These are phyloP conservation scores for Lycia hirtaria DNA, from an alignment of 2,888 invertebrate species.

Conservation along the genomic window DNA sequence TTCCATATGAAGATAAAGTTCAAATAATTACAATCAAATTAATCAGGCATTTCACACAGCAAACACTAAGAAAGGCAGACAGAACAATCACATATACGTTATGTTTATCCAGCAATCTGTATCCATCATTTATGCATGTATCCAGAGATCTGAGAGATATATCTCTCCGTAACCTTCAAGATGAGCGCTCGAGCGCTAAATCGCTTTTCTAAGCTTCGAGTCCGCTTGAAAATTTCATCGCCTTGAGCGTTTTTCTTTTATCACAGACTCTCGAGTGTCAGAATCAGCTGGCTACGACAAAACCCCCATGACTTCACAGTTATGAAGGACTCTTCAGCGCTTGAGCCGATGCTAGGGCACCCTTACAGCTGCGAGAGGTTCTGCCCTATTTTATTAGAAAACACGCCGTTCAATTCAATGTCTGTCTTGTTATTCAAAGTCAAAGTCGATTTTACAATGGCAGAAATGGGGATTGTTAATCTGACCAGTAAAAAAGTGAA, in stretches of 20 bases:
- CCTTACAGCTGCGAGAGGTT: slow-evolving; percentile 49
- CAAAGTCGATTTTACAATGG: slow-evolving; percentile 41
- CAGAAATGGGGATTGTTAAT: slow-evolving; percentile 41
- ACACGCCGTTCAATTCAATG: slow-evolving; percentile 34
- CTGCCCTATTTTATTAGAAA: slow-evolving; percentile 65
- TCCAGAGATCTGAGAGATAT: background rate
- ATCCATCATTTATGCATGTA: background rate
- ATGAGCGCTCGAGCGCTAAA: slow-evolving; percentile 8
- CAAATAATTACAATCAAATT: background rate
- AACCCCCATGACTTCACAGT: slow-evolving; percentile 61
- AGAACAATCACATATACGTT: too few relatives aligned
- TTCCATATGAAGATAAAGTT: too few relatives aligned
- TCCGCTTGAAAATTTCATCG: slow-evolving; percentile 25
- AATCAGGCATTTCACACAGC: background rate
- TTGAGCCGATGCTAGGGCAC: slow-evolving; percentile 40
- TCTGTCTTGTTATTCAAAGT: slow-evolving; percentile 36
- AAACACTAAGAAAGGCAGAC: background rate
- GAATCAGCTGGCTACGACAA: slow-evolving; percentile 44
- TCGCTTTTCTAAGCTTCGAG: slow-evolving; percentile 11
- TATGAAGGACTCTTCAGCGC: slow-evolving; percentile 54
- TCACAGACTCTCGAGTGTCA: slow-evolving; percentile 40
- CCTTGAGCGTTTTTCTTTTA: slow-evolving; percentile 29
- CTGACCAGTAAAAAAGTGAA: slow-evolving; percentile 31
- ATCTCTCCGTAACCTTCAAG: slow-evolving; percentile 1
- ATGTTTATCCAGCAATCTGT: background rate